These are phyloP conservation scores for Flexamia atlantica DNA, from an alignment of 2,888 invertebrate species.

Conservation along the genomic window DNA sequence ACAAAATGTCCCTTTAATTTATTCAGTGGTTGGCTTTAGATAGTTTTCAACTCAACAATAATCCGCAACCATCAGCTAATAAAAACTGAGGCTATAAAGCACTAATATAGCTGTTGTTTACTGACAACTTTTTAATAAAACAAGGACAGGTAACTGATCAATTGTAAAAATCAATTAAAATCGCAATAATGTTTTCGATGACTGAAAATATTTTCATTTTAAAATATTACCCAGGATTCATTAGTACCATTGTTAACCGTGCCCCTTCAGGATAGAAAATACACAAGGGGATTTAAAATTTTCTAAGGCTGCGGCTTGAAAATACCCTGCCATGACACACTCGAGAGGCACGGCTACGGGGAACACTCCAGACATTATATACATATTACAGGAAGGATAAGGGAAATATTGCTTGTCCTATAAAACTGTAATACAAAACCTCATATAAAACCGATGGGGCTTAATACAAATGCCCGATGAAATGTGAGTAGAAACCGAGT, in stretches of 20 bases:
- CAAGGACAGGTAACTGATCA: too few relatives aligned
- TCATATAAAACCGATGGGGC: conserved; percentile 51
- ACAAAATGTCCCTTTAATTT: too few relatives aligned
- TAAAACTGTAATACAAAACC: conserved; percentile 56
- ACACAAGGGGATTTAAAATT: background rate
- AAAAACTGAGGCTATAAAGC: too few relatives aligned
- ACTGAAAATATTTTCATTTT: background rate
- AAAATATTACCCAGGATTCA: conserved; percentile 23
- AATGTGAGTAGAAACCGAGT: background rate
- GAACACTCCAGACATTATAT: conserved; percentile 28
- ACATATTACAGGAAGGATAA: background rate
- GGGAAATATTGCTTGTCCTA: conserved; percentile 47
- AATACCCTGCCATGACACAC: conserved; percentile 19
- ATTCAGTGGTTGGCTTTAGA: too few relatives aligned
- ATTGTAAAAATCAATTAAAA: too few relatives aligned
- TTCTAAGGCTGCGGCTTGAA: conserved; percentile 30
- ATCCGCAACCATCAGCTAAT: too few relatives aligned
- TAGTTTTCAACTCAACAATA: too few relatives aligned
- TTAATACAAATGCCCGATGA: conserved; percentile 22
- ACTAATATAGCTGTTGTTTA: too few relatives aligned
- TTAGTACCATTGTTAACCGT: conserved; percentile 25
- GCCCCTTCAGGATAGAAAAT: conserved; percentile 18
- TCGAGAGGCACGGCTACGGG: conserved; percentile 9
- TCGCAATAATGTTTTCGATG: too few relatives aligned
- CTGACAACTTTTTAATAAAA: too few relatives aligned